Conservation (phyloP, 2,113 vertebrate genomes). For the Halichoeres trimaculatus region DNA sequence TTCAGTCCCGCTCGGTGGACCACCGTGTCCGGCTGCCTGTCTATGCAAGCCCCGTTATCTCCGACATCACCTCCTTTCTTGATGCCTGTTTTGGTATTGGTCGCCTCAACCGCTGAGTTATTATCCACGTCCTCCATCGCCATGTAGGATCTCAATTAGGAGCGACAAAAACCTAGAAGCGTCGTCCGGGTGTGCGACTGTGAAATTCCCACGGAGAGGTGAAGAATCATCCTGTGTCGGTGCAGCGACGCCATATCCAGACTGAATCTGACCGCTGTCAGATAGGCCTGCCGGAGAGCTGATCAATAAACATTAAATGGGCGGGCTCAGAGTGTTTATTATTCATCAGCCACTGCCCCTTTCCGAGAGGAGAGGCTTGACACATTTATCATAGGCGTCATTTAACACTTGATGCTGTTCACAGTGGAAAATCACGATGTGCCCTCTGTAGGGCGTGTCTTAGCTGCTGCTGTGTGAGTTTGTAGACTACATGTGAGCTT, state of each 20-base stretch:
- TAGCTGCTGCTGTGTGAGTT: too few species aligned
- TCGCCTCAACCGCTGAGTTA: constrained; percentile 45
- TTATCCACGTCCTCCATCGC: constrained; percentile 83
- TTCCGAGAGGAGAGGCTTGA: constrained; percentile 31
- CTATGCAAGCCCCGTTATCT: constrained; percentile 77
- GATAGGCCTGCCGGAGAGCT: constrained; percentile 59
- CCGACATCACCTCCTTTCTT: constrained; percentile 75
- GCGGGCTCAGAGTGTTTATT: constrained; percentile 63
- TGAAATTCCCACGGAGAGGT: constrained; percentile 73
- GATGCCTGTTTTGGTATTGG: constrained; percentile 58
- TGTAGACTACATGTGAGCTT: not conserved
- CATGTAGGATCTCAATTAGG: constrained; percentile 55
- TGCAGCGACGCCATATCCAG: constrained; percentile 81
- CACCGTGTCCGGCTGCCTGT: constrained; percentile 78
- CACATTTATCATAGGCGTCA: constrained; percentile 51
- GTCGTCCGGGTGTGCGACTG: constrained; percentile 46
- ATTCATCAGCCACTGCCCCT: constrained; percentile 66
- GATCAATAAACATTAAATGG: constrained; percentile 82
- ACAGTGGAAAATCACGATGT: not conserved
- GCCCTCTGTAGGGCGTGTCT: constrained; percentile 1
- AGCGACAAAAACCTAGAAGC: constrained; percentile 3
- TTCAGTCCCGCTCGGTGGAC: constrained; percentile 70
- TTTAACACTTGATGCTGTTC: not conserved
- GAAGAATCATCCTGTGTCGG: constrained; percentile 69
- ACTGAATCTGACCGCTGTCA: constrained; percentile 74